Base-by-base conservation (phyloP, 2,113 vertebrate species). In the Camelus dromedarius region DNA sequence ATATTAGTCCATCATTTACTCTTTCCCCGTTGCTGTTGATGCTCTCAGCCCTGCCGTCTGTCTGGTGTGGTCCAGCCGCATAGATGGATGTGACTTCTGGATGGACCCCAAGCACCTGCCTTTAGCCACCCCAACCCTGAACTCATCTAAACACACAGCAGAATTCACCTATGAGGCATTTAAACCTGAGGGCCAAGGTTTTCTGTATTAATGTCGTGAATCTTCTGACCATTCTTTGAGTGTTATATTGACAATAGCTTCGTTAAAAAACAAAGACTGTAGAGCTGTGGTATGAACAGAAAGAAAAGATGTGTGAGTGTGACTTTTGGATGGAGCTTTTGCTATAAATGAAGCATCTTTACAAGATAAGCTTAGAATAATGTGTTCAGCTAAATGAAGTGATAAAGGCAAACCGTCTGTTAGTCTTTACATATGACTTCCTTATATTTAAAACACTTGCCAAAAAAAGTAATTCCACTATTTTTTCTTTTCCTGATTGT, bases 231-330 rank as follows among this genome's bases (percentile, higher is more conserved):
- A 26, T 77, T n/a, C 14, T 80, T 83, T 56, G 54, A 77, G 24
- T 96, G 58, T 93, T 80, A 20, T 13, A 32, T 46, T 86, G 56
- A 69, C 91, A 46, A 91, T 73, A 69, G 42, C 13, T 28, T 91
- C 35, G 85, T 83, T 93, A 30, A 90, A 90, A 90, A 94, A 85
- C 48, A 84, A 88, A 92, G 91, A 73, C 86, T 77, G 81, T 28
- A 91, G 28, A 89, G 54, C 38, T 85, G 11, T 70, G 46, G 5
- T 76, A 54, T 86, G 91, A 93, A 70, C 66, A 86, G 50, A 80
- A 87, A 79, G 72, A 91, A 84, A 92, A 95, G 56, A 66, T 75
- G 20, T 95, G 19, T 82, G 93, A 76, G 20, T 93, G 6, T 83
- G 77, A 69, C 24, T 89, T 94, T 81, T 48, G 42, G 64, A 64